phyloP scores from a whole-genome alignment of 2,113 vertebrate genomes.

The Oenanthe oenanthe region DNA sequence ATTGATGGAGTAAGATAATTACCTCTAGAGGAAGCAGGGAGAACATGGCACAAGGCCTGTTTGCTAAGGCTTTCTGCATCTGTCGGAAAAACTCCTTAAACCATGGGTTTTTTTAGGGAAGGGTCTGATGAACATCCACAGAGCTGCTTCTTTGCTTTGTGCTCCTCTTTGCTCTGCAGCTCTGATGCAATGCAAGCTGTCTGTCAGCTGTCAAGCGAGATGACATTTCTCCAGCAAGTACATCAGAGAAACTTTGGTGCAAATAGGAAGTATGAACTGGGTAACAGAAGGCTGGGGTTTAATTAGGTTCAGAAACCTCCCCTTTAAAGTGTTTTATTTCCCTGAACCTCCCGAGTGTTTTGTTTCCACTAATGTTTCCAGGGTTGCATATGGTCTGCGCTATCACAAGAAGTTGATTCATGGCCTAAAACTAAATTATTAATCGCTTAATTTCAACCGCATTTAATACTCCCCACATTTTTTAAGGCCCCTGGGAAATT shows the following conservation, averaged over 20 bases:
- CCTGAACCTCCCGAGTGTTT: constrained; percentile 53
- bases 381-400: constrained; percentile 69
- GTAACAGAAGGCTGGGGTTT: constrained; percentile 71
- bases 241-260: constrained; percentile 63
- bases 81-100: neutral
- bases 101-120: neutral
- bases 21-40: constrained; percentile 74
- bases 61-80: constrained; percentile 58
- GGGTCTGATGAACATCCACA: constrained; percentile 1
- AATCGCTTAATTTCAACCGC: constrained; percentile 90
- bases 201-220: constrained; percentile 58
- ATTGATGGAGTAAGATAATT: constrained; percentile 86
- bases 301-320: constrained; percentile 74
- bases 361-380: constrained; percentile 64
- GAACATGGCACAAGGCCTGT: constrained; percentile 66
- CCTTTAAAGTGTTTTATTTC: constrained; percentile 52
- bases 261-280: constrained; percentile 64
- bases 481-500: constrained; percentile 84
- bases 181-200: constrained; percentile 61
- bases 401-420: constrained; percentile 84
- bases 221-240: constrained; percentile 60
- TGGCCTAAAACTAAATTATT: constrained; percentile 93
- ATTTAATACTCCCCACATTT: constrained; percentile 84
- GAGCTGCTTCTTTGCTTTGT: constrained; percentile 26
- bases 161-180: constrained; percentile 53